Evolutionary conservation across 2,797 vertebrate species (phyloP), one percentile per base, ranked within the genome.

Genomic region (Notolepis coatsorum): DNA sequence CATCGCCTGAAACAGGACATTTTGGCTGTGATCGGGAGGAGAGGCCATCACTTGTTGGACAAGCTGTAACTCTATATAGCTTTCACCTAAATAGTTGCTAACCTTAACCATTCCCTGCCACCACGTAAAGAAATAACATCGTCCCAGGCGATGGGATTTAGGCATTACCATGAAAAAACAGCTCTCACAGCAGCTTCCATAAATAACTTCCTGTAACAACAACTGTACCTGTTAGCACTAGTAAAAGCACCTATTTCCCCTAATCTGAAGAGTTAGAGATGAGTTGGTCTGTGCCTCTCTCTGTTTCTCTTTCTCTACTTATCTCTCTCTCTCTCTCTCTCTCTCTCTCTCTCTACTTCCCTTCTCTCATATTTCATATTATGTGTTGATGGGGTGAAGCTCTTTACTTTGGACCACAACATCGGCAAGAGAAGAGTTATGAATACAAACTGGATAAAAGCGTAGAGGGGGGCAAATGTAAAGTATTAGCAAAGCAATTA

Each of bases 211-310:
- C 18, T 7, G 10, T 49, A 30, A 21, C 17, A 51, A 33, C 13
- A 21, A n/a, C 7, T 23, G 21, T 52, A 58, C 56, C 57, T 56
- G 51, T 61, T 38, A 64, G 65, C 20, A n/a, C 6, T 9, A 49
- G 35, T 31, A 9, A 71, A 70, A 70, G 55, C 35, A 25, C 39
- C 58, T 25, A 20, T 72, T 66, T 51, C 30, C 50, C 53, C 73
- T 63, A 20, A 66, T 57, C 56, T 61, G 37, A 75, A 73, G 17
- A 51, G n/a, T n/a, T n/a, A n/a, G 18, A 35, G 2, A 18, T 21
- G 17, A 12, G 48, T 24, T 15, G 12, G 4, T 46, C 21, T 13
- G 9, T 23, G 1, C 8, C 42, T 45, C 5, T 20, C 41, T 43
- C 39, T n/a, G 27, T 47, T 41, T 45, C 15, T 33, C 31, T 68